A percentile compares a stretch with the other conserved stretches of the same genome.
These are phyloP conservation scores for Drosophila chauvacae DNA, from an alignment of 1,140 invertebrate genomes.

Conservation along the genomic window DNA sequence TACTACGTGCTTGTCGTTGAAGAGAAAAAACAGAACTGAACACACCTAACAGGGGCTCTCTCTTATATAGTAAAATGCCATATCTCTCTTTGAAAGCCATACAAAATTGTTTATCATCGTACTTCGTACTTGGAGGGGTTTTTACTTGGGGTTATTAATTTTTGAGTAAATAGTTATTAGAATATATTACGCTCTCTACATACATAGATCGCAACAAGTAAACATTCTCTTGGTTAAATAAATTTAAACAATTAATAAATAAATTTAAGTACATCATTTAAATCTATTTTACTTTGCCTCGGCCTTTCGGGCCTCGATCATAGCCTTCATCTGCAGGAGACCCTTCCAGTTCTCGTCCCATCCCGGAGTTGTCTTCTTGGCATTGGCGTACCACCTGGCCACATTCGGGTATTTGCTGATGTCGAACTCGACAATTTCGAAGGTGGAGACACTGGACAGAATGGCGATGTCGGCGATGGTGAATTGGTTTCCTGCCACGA, in stretches of 20 bases:
- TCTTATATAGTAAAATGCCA: slow-evolving; percentile 10
- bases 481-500: slow-evolving; percentile 47
- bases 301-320: background rate
- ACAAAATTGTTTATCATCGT: background rate
- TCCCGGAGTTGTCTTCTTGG: slow-evolving; percentile 48
- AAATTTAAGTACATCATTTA: background rate
- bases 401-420: slow-evolving; percentile 54
- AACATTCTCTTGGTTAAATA: background rate
- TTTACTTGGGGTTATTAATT: no score
- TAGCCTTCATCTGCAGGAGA: slow-evolving; percentile 62
- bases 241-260: background rate
- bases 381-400: slow-evolving; percentile 46
- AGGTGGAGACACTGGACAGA: slow-evolving; percentile 48
- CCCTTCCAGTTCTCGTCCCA: slow-evolving; percentile 86
- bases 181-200: no score
- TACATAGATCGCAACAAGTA: background rate
- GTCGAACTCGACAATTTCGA: slow-evolving; percentile 29
- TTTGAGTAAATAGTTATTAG: no score
- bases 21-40: slow-evolving; percentile 10
- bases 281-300: background rate
- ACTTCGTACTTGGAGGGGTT: no score
- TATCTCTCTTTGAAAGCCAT: background rate
- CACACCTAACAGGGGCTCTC: no score
- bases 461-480: slow-evolving; percentile 57
- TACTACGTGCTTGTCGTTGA: background rate